phyloP scores from a whole-genome alignment of 53 echinoderm and acorn worm species.

The Zoroaster sp. region DNA sequence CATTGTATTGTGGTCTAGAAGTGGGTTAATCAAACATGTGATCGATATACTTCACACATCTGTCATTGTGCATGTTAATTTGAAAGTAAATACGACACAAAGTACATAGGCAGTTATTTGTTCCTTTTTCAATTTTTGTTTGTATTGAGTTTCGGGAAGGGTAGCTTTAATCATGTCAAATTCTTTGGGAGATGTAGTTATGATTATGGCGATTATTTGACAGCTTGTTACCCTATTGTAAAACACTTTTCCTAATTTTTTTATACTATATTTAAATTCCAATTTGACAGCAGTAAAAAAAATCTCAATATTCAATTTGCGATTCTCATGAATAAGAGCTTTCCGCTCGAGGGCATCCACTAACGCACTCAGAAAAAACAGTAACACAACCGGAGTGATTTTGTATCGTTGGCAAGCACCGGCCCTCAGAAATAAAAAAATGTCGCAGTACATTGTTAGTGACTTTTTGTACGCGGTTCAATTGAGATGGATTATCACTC shows the following conservation, averaged over 20 bases:
- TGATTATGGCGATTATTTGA: neutral
- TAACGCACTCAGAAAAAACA: neutral
- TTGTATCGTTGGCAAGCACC: neutral
- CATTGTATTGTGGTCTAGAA: no score
- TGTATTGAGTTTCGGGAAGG: no score
- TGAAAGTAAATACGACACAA: no score
- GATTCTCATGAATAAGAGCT: neutral
- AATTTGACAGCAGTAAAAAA: neutral
- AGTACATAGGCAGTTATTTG: no score
- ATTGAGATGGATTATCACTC: conserved; percentile 16
- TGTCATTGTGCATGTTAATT: no score
- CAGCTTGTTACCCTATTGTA: neutral
- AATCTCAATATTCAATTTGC: neutral
- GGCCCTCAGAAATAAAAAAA: neutral
- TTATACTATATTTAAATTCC: neutral
- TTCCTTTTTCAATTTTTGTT: no score
- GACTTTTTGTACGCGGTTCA: neutral
- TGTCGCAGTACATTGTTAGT: conserved; percentile 20
- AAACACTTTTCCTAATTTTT: neutral
- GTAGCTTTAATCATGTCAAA: no score
- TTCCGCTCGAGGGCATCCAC: neutral
- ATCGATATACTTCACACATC: no score
- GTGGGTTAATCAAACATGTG: no score
- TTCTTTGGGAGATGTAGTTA: no score
- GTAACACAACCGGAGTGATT: neutral